Percentiles rank a stretch among this genome's conserved stretches.
Conservation (phyloP, 2,113 vertebrate species). For the Monopterus albus region DNA sequence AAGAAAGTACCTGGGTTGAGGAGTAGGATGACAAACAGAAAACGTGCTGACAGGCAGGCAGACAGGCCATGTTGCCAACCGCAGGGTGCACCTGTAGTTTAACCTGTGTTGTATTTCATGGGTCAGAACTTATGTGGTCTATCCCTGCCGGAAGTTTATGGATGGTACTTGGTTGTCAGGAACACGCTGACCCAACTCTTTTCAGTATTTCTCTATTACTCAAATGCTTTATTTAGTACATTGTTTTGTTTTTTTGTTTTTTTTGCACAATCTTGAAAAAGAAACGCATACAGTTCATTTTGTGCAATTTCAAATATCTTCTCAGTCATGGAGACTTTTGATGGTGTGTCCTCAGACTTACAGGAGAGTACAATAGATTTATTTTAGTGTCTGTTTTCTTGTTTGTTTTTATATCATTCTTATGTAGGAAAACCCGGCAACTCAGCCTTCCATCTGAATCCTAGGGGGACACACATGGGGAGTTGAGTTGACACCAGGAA, state of each 20-base stretch:
- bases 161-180: background rate
- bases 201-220: background rate
- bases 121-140: background rate
- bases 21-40: background rate
- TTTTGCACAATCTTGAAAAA: background rate
- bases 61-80: slow-evolving; percentile 2
- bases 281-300: background rate
- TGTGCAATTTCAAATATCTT: background rate
- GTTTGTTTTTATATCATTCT: background rate
- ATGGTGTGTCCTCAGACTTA: background rate
- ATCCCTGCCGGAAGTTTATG: background rate
- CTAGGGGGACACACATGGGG: slow-evolving; percentile 27
- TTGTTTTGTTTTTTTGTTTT: background rate
- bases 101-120: slow-evolving; percentile 36
- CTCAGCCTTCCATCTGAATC: slow-evolving; percentile 32
- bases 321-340: background rate
- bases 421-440: no score
- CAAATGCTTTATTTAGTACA: background rate
- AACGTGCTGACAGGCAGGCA: background rate
- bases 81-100: slow-evolving; percentile 12
- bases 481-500: slow-evolving; percentile 51
- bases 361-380: background rate
- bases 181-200: slow-evolving; percentile 56
- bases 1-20: background rate
- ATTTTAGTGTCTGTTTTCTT: background rate